Base-by-base conservation (phyloP, 2,888 invertebrate species). In the Eretmocerus hayati region DNA sequence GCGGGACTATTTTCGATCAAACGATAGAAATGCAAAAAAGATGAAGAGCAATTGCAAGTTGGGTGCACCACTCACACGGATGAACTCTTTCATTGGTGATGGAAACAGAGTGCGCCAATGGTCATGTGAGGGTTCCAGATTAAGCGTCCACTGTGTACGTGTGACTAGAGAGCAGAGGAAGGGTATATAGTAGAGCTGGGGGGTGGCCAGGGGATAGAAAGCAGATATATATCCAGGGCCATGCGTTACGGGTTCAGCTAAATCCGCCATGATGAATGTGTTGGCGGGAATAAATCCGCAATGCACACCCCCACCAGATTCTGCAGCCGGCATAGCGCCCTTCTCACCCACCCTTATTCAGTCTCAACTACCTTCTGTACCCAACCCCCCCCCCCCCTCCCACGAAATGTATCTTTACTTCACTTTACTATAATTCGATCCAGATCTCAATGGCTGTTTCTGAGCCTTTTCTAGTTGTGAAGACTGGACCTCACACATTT, bases 211-310 rank as follows among this genome's bases (percentile, higher is more conserved):
- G 61, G 65, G 63, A 62, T 60, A 61, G 63, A 62, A 64, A 64
- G 62, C 67, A 67, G 66, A 69, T 69, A 69, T 68, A 68, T 68
- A 68, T 66, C 68, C 68, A 65, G 56, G 65, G 71, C 69, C 67
- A 69, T 71, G 71, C 70, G 68, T 71, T 71, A 69, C 71, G 71
- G 71, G 69, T 71, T 71, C 69, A 71, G 70, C 70, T 70, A 70
- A 70, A 71, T 71, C 70, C 71, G 69, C 69, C 71, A 70, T 71
- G 71, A 70, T 70, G 71, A 70, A 71, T 71, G 70, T 70, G 69
- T 69, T 69, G 68, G 69, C 69, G 69, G 67, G 67, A 70, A 70
- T 71, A 70, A 71, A 71, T 70, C 71, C 70, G 71, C 68, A 71
- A 71, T 69, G 71, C 69, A 71, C 69, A 68, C 67, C 68, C 67